These are phyloP conservation scores for Fukomys damarensis DNA, from an alignment of 2,113 vertebrate species.

Conservation along the genomic window DNA sequence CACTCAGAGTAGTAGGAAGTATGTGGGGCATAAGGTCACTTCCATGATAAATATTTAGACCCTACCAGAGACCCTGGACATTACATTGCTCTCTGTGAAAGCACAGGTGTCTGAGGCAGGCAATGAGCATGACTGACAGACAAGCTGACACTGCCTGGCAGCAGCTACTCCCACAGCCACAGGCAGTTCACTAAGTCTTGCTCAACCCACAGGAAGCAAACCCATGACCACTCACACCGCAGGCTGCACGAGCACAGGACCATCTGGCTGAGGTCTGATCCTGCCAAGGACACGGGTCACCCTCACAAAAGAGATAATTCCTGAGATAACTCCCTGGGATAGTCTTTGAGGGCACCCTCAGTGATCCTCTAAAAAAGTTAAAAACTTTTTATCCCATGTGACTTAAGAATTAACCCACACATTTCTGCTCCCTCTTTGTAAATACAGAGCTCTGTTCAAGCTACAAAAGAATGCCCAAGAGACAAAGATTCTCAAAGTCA, in stretches of 20 bases:
- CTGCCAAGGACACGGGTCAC: not conserved
- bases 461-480: not conserved
- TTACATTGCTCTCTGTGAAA: not conserved
- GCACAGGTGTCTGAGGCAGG: slow-evolving; percentile 11
- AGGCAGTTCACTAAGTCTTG: not conserved
- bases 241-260: not conserved
- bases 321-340: not conserved
- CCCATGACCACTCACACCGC: not conserved
- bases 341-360: not conserved
- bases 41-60: slow-evolving; percentile 54
- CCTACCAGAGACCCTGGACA: not conserved
- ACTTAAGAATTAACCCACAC: not conserved
- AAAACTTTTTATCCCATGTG: not conserved
- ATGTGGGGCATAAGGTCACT: not conserved
- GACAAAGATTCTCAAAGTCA: not conserved
- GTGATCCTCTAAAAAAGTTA: not conserved
- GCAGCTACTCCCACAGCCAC: not conserved
- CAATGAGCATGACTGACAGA: not conserved
- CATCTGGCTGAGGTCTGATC: not conserved
- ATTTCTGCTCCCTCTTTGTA: slow-evolving; percentile 32
- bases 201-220: slow-evolving; percentile 20
- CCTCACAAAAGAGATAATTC: not conserved
- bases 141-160: slow-evolving; percentile 47
- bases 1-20: not conserved
- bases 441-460: slow-evolving; percentile 39